Evolutionary conservation across 2,797 vertebrate species (phyloP), one percentile per base, ranked within the genome.

Genomic region (Chaenodraco wilsoni): DNA sequence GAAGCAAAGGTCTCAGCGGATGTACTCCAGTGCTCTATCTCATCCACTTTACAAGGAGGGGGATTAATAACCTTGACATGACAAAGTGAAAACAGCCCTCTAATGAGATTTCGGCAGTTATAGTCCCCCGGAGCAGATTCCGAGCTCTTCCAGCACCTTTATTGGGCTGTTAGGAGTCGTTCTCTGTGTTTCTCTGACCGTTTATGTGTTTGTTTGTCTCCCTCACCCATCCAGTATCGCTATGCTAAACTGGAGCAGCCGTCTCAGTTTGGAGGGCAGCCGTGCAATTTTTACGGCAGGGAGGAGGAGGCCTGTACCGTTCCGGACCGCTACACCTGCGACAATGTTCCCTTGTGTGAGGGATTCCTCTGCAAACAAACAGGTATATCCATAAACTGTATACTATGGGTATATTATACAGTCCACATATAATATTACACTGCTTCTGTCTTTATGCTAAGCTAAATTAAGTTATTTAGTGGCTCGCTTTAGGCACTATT

Each of bases 311-410:
- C 82, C 33, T 99, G 97, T 59, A 75, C 68, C 1, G 85, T 91
- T 31, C 80, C 92, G 13, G 59, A 94, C 5, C 94, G 54, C 64
- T 93, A 87, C 71, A 90, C 88, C 1, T 98, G 96, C 84, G 87
- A 93, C 84, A 96, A 17, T 41, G 81, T 87, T 11, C 93, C 94
- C 55, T 62, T 84, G 14, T 99, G 97, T 76, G 96, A 97, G 72
- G 98, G 97, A 14, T 97, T 98, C 50, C 76, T 94, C 44, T 99
- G 98, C 79, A 83, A 79, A 2, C 75, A 92, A 33, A 97, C 97
- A 95, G 97, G 98, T 98, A 87, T 15, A 37, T 16, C 23, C 59
- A 37, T 37, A 37, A 37, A 37, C 8, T 9, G 33, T 37, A 37
- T 37, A 37, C 23, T 33, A 33, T 33, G 33, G 33, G 33, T 37